Evolutionary conservation across 2,888 invertebrate genomes (phyloP).

Genomic region (Mylabris sibirica): DNA sequence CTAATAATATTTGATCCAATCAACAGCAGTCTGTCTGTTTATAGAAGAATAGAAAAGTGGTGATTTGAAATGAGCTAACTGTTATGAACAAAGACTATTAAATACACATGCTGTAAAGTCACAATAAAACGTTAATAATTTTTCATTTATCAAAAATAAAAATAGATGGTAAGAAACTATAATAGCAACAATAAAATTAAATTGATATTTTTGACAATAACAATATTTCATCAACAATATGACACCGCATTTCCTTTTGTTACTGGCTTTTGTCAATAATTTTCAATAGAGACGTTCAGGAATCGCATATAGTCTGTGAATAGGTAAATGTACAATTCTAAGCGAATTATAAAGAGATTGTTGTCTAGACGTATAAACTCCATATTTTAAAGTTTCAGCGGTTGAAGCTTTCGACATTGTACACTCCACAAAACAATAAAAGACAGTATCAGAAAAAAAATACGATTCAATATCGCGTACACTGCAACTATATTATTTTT

Average conservation of each 20-base stretch:
- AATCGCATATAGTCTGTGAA: neutral
- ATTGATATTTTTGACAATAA: constrained; percentile 5
- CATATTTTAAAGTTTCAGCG: constrained; percentile 1
- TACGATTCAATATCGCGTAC: neutral
- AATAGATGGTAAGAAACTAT: neutral
- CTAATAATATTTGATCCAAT: neutral
- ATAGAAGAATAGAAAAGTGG: neutral
- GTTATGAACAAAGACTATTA: neutral
- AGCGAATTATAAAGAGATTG: constrained; percentile 1
- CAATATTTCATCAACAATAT: neutral
- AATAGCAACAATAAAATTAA: neutral
- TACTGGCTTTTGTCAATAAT: neutral
- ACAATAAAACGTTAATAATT: neutral
- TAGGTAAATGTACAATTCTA: neutral
- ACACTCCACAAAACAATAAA: neutral
- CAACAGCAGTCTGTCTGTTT: neutral
- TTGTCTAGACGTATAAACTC: constrained; percentile 11
- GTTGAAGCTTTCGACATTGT: constrained; percentile 1
- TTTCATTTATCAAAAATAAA: neutral
- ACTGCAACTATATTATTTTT: neutral
- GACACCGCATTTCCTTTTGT: neutral
- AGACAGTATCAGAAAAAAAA: neutral
- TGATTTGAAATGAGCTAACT: neutral
- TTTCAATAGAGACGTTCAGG: neutral
- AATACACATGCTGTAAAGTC: neutral